Base-by-base conservation (phyloP, 2,888 invertebrate genomes). In the Mimumesa dahlbomi region DNA sequence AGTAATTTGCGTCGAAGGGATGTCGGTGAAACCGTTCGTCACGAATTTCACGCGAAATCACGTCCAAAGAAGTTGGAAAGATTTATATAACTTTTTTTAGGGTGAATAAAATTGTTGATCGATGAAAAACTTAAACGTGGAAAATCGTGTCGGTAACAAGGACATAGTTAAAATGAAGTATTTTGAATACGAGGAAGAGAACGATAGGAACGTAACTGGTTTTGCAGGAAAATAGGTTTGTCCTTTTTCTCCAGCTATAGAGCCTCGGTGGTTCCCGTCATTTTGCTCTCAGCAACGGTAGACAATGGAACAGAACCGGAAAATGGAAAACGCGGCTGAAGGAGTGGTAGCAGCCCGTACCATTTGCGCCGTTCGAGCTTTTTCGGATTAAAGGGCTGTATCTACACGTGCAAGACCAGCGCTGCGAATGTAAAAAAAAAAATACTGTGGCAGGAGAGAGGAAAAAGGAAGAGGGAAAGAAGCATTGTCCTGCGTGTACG, bases 401-500 rank as follows among this genome's bases (percentile, higher is more conserved):
- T 13, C 29, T 31, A 25, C 36, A 58, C 19, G 18, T 16, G 13
- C 1, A 9, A 9, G 25, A 16, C 18, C 18, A 19, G 36, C 11
- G 2, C 4, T 11, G 4, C 19, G 36, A 7, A 34, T 14, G 25
- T 16, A 52, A 46, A 48, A 49, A 43, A 46, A 25, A 16, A 11
- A 65, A 43, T 36, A 48, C 38, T 9, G 18, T 9, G 19, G n/a
- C 11, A 22, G 31, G 22, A 7, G 25, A 22, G 25, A 40, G 9
- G 34, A 18, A 16, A 18, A 3, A 14, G 36, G 38, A 21, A 13
- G 46, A 38, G 16, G 11, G 46, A 42, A 40, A 38, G 46, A 64
- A 16, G n/a, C 40, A 71, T 66, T 73, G 72, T 71, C 52, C 59
- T 4, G 31, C 45, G 34, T 19, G 22, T 7, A 25, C 25, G 25